Conservation (phyloP, 2,113 vertebrate species). For the Mastomys natalensis region DNA sequence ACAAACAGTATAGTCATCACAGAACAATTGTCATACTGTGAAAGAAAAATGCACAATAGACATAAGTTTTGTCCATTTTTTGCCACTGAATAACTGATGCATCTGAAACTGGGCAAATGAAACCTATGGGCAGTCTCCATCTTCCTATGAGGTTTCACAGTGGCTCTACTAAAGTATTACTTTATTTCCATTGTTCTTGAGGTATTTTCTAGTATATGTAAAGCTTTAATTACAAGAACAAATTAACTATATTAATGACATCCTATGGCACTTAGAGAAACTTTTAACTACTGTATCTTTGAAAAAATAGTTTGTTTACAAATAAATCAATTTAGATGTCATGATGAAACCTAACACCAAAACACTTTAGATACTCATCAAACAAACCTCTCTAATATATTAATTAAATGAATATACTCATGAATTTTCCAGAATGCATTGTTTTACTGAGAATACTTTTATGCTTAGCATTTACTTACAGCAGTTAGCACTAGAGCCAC, state of each 20-base stretch:
- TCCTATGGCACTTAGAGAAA: not conserved
- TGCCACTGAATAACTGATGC: not conserved
- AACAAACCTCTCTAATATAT: not conserved
- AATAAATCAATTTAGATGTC: conserved; percentile 20
- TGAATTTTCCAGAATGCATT: conserved; percentile 33
- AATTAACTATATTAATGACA: conserved; percentile 1
- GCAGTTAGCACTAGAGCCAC: not conserved
- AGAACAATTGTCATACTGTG: not conserved
- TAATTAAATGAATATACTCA: conserved; percentile 37
- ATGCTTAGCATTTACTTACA: not conserved
- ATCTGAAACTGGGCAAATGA: not conserved
- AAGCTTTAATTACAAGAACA: not conserved
- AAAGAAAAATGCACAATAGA: conserved; percentile 34
- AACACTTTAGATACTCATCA: conserved; percentile 34
- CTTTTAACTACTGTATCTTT: conserved; percentile 9
- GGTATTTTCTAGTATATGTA: conserved; percentile 21
- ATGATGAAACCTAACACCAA: not conserved
- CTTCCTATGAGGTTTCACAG: conserved; percentile 4
- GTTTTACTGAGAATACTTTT: conserved; percentile 15
- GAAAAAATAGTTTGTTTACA: conserved; percentile 34
- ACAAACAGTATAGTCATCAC: not conserved
- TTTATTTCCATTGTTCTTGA: not conserved
- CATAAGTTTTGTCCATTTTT: conserved; percentile 12
- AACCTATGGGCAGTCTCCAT: not conserved
- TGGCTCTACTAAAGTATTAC: conserved; percentile 1